These are phyloP conservation scores for Mustela nigripes DNA, from an alignment of 2,113 vertebrate species.

Conservation along the genomic window DNA sequence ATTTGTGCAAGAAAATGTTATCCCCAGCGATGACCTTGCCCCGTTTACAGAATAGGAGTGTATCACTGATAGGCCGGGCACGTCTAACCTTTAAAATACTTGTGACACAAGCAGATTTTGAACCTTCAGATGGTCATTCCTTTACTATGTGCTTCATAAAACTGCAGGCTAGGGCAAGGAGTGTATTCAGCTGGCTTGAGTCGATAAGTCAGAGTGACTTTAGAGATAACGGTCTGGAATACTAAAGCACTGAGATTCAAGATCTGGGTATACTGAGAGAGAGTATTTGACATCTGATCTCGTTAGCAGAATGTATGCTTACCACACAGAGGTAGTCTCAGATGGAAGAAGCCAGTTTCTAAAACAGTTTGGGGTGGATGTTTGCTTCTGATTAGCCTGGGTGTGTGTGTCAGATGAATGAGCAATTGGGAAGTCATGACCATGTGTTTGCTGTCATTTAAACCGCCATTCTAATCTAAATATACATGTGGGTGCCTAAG, in stretches of 20 bases:
- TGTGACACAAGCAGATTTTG: background rate
- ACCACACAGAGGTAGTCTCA: slow-evolving; percentile 54
- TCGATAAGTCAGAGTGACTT: background rate
- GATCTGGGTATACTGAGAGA: background rate
- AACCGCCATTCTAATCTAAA: slow-evolving; percentile 83
- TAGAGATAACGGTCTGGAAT: background rate
- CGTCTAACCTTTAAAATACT: background rate
- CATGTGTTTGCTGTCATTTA: slow-evolving; percentile 87
- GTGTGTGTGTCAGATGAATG: slow-evolving; percentile 73
- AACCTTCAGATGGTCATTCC: background rate
- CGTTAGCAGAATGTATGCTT: slow-evolving; percentile 62
- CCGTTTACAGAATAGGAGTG: background rate
- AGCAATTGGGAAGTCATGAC: slow-evolving; percentile 83
- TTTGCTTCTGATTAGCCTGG: slow-evolving; percentile 78
- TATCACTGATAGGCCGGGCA: slow-evolving; percentile 18
- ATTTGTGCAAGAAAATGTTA: slow-evolving; percentile 30
- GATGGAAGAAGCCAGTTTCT: slow-evolving; percentile 73
- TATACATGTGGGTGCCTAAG: slow-evolving; percentile 76
- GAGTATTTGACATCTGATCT: slow-evolving; percentile 68
- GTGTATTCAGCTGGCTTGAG: slow-evolving; percentile 10
- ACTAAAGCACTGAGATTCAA: slow-evolving; percentile 37
- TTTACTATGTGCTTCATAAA: background rate
- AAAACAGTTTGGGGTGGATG: slow-evolving; percentile 59
- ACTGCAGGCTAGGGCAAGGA: background rate
- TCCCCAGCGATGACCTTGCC: background rate